These are phyloP conservation scores for Narcine bancroftii DNA, from an alignment of 2,113 vertebrate genomes.

Conservation along the genomic window DNA sequence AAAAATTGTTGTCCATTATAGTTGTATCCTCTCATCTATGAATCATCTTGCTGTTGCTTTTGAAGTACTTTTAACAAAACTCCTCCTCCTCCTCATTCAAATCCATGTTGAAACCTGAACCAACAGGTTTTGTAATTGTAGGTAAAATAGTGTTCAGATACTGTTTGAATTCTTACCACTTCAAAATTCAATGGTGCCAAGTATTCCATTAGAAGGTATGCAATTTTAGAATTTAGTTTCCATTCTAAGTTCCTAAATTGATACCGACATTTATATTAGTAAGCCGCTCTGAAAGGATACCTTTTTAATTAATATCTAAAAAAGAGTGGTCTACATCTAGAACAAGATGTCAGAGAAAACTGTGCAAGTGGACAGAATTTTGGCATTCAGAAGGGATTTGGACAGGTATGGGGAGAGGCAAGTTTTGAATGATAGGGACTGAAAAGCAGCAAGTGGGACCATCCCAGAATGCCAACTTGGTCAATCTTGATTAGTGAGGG, in stretches of 20 bases:
- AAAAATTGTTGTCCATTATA: too few relatives aligned
- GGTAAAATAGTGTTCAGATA: neutral
- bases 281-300: neutral
- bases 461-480: too few relatives aligned
- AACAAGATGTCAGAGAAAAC: too few relatives aligned
- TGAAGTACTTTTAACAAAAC: neutral
- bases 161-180: neutral
- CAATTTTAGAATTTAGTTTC: neutral
- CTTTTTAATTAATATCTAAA: neutral
- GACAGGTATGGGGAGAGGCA: too few relatives aligned
- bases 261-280: neutral
- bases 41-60: neutral
- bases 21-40: neutral
- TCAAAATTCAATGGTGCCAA: neutral
- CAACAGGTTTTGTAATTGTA: neutral
- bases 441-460: too few relatives aligned
- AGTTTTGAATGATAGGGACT: too few relatives aligned
- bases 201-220: neutral
- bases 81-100: neutral
- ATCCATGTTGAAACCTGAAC: neutral
- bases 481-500: too few relatives aligned
- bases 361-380: too few relatives aligned
- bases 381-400: too few relatives aligned
- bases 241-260: neutral
- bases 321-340: too few relatives aligned